These are phyloP conservation scores for Drosophila rhopaloa DNA, from an alignment of 1,140 invertebrate species.

Conservation along the genomic window DNA sequence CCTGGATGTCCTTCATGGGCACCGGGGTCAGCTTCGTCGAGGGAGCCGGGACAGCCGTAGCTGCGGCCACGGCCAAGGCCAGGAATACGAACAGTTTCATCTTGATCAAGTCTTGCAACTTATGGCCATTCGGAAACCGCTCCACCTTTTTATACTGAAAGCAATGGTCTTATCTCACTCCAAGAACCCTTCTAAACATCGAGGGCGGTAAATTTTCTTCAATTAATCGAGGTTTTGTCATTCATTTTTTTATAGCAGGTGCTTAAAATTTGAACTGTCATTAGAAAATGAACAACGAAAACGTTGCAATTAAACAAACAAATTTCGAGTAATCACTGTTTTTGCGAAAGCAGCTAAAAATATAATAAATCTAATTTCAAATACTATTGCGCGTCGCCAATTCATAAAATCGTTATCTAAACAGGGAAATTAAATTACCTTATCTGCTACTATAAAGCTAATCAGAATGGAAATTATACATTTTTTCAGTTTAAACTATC, in stretches of 20 bases:
- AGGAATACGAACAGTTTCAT: slow-evolving; percentile 44
- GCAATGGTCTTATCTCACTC: background rate
- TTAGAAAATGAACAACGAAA: background rate
- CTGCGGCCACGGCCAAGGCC: slow-evolving; percentile 41
- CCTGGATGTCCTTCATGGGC: slow-evolving; percentile 55
- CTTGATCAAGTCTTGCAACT: slow-evolving; percentile 19
- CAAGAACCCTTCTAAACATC: background rate
- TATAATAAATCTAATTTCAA: slow-evolving; percentile 16
- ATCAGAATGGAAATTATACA: background rate
- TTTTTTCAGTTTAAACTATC: background rate
- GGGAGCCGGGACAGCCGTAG: slow-evolving; percentile 30
- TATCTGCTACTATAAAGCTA: slow-evolving; percentile 7
- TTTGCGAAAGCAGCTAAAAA: background rate
- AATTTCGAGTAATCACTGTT: slow-evolving; percentile 1
- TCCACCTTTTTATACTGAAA: slow-evolving; percentile 11
- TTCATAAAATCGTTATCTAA: slow-evolving; percentile 25
- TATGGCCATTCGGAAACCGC: background rate
- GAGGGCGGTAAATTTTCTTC: background rate
- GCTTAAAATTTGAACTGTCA: no score
- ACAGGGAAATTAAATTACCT: slow-evolving; percentile 1
- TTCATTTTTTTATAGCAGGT: background rate
- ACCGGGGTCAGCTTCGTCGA: slow-evolving; percentile 25
- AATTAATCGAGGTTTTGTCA: no score
- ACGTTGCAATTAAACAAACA: background rate
- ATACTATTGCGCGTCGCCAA: background rate